Evolutionary conservation across 2,113 vertebrate species (phyloP), one percentile per base, ranked within the genome.

Genomic region (Perca fluviatilis): DNA sequence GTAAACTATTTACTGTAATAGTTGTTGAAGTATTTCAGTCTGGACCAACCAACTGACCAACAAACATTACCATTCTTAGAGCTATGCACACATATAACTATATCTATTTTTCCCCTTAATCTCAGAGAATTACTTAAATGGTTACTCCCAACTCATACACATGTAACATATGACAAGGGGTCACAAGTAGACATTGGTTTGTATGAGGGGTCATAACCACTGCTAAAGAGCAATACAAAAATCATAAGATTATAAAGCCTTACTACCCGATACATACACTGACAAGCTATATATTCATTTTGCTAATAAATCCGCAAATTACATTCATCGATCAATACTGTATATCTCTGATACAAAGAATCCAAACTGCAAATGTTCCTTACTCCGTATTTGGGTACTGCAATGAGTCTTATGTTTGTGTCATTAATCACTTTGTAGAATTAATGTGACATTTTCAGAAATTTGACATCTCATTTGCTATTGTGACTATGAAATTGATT

Each of bases 381-480:
- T 13, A 43, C 33, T 78, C 23, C 58, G 15, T 27, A 68, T 58
- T 67, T 33, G 3, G 14, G 6, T 2, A 47, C 19, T 7, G 18
- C 30, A 66, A 65, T 74, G 61, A 57, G 33, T 78, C 77, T 76
- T 18, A 79, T 16, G 30, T 40, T 79, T n/a, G 54, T 46, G 77
- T 49, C 58, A 82, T 88, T 58, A 74, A 81, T 88, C 86, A 83
- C n/a, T 25, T 27, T 13, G 50, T 16, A 43, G 49, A 81, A 72
- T 70, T 67, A 86, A 76, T 85, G 77, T 71, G 79, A 81, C 62
- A 69, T 54, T 75, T 77, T 60, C 13, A 27, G 33, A 62, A 66
- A 80, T 63, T 1, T 71, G 81, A 74, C 76, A 73, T 56, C 53
- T 86, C 68, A 82, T 89, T 84, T 86, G 70, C 82, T 79, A 80